Evolutionary conservation across 1,140 invertebrate species (phyloP), one percentile per base, ranked within the genome.

Genomic region (Eurytemora carolleeae): DNA sequence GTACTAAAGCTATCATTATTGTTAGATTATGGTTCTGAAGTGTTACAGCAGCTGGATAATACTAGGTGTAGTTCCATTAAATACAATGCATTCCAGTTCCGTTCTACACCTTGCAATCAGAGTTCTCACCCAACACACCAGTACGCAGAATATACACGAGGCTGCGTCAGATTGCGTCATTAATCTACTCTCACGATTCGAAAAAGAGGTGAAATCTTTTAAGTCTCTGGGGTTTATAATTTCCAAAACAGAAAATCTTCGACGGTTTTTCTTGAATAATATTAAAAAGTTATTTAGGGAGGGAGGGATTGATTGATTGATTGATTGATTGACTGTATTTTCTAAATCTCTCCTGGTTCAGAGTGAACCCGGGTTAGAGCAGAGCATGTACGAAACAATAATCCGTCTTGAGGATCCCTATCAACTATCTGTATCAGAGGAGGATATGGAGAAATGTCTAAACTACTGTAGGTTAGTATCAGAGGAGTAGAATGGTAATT

Each of bases 151-250:
- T 44, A 44, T 44, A 31, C 91, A 95, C 70, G 88, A 93, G 71
- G 83, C 86, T 55, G 90, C 91, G 2, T 81, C 87, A 1, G 90
- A 96, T 69, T 91, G 87, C 68, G 77, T 96, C 3, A 92, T 87
- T 73, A 78, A 84, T n/a, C 79, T 91, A 63, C 74, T 90, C 24
- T 80, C 85, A 69, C 80, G 78, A 66, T 72, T 90, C 65, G 82
- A 87, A 73, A 82, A 88, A 65, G 79, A 85, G 67, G 79, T 79
- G 64, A 80, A 80, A 69, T 77, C 84, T 65, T 44, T 44, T 44
- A 44, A 44, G n/a, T 7, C n/a, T 12, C 31, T 44, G 31, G n/a
- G n/a, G n/a, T n/a, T n/a, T n/a, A n/a, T n/a, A n/a, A n/a, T n/a
- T n/a, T n/a, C n/a, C n/a, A n/a, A n/a, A n/a, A n/a, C n/a, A n/a